Conservation (phyloP, 1,140 invertebrate genomes). For the Gyrodactylus bullatarudis region DNA sequence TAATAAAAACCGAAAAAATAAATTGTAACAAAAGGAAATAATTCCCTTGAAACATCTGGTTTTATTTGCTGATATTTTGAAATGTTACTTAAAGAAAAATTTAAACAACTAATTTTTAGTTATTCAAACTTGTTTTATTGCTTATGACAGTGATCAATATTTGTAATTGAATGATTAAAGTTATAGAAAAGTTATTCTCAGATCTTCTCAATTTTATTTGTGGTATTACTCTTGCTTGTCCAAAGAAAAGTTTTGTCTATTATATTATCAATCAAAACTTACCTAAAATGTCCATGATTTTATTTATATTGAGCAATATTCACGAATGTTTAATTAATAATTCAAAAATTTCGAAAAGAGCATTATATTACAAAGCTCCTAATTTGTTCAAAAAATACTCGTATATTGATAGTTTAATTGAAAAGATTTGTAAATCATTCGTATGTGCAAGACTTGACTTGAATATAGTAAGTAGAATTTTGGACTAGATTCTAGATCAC, state of each 20-base stretch:
- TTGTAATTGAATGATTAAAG: neutral
- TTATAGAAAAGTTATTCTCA: neutral
- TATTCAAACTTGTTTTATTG: too few relatives aligned
- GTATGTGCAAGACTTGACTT: neutral
- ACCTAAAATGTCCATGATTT: neutral
- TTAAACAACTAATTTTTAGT: too few relatives aligned
- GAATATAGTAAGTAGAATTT: neutral
- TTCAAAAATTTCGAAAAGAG: neutral
- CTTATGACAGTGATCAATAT: too few relatives aligned
- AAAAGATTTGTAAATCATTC: neutral
- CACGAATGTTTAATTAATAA: neutral
- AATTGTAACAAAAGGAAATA: neutral
- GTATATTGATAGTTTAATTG: neutral
- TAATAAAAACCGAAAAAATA: neutral
- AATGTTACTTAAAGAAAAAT: too few relatives aligned
- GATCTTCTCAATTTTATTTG: neutral
- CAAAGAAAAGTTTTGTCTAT: neutral
- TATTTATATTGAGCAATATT: neutral
- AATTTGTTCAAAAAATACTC: neutral
- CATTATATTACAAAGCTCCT: neutral
- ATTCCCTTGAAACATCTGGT: too few relatives aligned
- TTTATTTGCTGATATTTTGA: too few relatives aligned
- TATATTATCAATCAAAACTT: neutral
- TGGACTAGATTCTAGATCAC: neutral
- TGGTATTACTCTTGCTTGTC: neutral